Evolutionary conservation across 2,888 invertebrate genomes (phyloP).

Genomic region (Halictus ligatus): DNA sequence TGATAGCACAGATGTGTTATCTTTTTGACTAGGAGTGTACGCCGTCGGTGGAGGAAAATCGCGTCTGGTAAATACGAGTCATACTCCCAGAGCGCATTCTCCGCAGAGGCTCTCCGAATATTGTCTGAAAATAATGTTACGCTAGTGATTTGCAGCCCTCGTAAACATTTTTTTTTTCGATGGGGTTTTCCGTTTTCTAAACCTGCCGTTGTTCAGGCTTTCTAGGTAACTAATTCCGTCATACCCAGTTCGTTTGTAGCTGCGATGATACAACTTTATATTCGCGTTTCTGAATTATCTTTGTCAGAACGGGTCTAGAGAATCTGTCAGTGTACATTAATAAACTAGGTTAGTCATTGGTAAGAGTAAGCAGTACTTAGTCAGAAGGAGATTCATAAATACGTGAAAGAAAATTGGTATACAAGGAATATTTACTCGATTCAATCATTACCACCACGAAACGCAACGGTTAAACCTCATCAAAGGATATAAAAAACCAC

Average conservation of each 20-base stretch:
- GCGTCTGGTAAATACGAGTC: conserved; percentile 77
- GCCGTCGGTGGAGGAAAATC: conserved; percentile 63
- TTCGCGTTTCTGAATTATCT: too few species aligned
- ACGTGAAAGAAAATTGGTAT: too few species aligned
- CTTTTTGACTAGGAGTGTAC: conserved; percentile 49
- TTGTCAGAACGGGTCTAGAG: too few species aligned
- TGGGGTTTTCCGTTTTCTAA: not conserved
- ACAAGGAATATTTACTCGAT: too few species aligned
- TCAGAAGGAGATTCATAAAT: too few species aligned
- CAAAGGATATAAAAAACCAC: not conserved
- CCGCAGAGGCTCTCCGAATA: conserved; percentile 75
- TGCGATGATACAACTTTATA: too few species aligned
- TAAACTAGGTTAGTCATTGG: too few species aligned
- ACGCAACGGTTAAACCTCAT: not conserved
- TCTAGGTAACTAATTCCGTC: not conserved
- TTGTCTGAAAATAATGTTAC: conserved; percentile 20
- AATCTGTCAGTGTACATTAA: too few species aligned
- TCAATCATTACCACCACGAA: too few species aligned
- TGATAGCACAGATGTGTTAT: not conserved
- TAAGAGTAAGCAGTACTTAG: too few species aligned
- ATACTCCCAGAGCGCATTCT: conserved; percentile 78
- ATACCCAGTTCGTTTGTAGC: too few species aligned
- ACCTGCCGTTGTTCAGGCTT: not conserved
- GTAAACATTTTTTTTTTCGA: not conserved
- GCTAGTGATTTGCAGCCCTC: not conserved